Conservation (phyloP, 2,113 vertebrate species). For the Burhinus bistriatus region DNA sequence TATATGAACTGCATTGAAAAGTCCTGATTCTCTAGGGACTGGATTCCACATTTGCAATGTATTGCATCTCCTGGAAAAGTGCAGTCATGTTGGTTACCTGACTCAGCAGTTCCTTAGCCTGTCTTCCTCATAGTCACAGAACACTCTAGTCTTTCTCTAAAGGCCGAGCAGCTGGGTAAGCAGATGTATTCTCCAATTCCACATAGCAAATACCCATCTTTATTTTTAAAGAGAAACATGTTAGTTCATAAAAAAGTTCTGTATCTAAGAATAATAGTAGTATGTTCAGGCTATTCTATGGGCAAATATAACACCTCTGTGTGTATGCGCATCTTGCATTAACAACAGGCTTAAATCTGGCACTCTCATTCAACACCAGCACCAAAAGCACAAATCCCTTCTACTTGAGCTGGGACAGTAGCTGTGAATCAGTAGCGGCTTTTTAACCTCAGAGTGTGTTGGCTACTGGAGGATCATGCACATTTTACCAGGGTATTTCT, state of each 20-base stretch:
- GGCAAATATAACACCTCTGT: background rate
- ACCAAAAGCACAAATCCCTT: slow-evolving; percentile 47
- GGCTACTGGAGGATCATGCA: background rate
- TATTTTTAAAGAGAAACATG: background rate
- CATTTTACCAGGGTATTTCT: slow-evolving; percentile 10
- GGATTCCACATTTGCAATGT: background rate
- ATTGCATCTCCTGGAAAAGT: background rate
- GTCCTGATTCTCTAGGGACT: background rate
- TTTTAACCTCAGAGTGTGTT: background rate
- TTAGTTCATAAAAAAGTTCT: background rate
- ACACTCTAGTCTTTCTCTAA: background rate
- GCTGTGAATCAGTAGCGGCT: background rate
- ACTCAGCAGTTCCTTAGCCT: background rate
- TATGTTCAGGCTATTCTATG: background rate
- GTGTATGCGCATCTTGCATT: background rate
- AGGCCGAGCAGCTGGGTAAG: background rate
- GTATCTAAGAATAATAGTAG: background rate
- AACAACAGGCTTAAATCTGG: background rate
- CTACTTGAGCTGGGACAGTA: background rate
- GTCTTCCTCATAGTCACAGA: background rate
- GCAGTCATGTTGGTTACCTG: background rate
- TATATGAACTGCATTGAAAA: background rate
- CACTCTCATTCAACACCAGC: background rate
- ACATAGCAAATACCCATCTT: background rate
- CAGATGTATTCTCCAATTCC: background rate